phyloP scores from a whole-genome alignment of 2,113 vertebrate species.

The Takifugu bimaculatus region DNA sequence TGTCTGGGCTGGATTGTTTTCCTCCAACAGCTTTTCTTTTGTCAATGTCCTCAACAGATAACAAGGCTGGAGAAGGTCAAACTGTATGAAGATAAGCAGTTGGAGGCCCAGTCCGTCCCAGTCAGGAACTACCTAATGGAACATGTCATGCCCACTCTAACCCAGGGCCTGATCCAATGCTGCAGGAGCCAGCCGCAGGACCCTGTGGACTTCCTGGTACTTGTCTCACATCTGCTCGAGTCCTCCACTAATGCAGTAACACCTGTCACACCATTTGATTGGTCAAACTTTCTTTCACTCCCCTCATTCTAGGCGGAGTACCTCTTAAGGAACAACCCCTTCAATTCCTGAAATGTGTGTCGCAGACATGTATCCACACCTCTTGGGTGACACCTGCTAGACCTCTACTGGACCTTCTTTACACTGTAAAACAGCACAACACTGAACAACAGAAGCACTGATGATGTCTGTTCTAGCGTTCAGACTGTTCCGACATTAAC shows the following conservation, averaged over 20 bases:
- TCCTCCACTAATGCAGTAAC: neutral
- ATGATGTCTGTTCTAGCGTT: too few species aligned
- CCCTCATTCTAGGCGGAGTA: slow-evolving; percentile 68
- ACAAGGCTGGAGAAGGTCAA: slow-evolving; percentile 72
- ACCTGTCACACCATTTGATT: neutral
- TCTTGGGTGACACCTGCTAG: neutral
- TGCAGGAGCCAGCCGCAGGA: slow-evolving; percentile 80
- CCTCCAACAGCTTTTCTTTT: neutral
- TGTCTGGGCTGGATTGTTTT: too few species aligned
- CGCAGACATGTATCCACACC: neutral
- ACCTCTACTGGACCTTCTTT: too few species aligned
- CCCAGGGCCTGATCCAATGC: slow-evolving; percentile 83
- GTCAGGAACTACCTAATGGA: slow-evolving; percentile 83
- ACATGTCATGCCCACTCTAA: slow-evolving; percentile 86
- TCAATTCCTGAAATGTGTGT: slow-evolving; percentile 1
- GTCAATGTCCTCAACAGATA: slow-evolving; percentile 61
- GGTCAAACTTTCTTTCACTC: neutral
- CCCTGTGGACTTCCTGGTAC: slow-evolving; percentile 86
- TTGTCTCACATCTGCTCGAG: neutral
- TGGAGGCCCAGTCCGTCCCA: slow-evolving; percentile 77
- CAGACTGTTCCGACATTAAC: too few species aligned
- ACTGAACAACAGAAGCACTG: too few species aligned
- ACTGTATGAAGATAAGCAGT: slow-evolving; percentile 76
- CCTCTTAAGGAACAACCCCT: slow-evolving; percentile 64
- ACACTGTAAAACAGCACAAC: too few species aligned